Base-by-base conservation (phyloP, 2,888 invertebrate genomes). In the Macropis europaea region DNA sequence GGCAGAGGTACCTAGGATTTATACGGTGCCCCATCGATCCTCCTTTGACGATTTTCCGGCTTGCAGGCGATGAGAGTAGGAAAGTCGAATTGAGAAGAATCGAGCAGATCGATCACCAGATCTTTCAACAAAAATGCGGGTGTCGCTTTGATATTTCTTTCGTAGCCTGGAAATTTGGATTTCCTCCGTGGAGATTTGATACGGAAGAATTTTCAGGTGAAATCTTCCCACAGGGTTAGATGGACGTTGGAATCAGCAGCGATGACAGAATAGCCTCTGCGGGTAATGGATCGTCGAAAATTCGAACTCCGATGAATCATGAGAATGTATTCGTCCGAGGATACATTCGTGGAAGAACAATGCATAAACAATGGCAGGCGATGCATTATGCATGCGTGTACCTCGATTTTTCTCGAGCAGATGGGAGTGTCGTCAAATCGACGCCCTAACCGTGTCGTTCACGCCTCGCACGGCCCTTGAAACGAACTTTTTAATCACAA, bases 351-450 rank as follows among this genome's bases (percentile, higher is more conserved):
- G 26, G 66, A 68, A 77, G 76, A 82, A 83, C 81, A 69, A 84
- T 82, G 84, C 81, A 81, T 76, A 79, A 82, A 80, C 76, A 67
- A 53, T 28, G 67, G 60, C 76, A 57, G 70, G 77, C 72, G 60
- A 86, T 85, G 83, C 82, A 86, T 86, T 77, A 87, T 86, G 83
- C 86, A 87, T 86, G 75, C 77, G 70, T 68, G 76, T 72, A 75
- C 79, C 68, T 68, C 66, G 68, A 76, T 73, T 84, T 79, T 82
- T 81, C 81, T 80, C 71, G 73, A 67, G 56, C 76, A 52, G 36
- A 79, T 85, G 84, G 86, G 85, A 87, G 86, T 84, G 84, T 86
- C 85, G 80, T 84, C 83, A 82, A 80, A 86, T 87, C 83, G 78
- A 87, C 87, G 87, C 87, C 87, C 83, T 80, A 82, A 82, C 71